A percentile compares a stretch with the other conserved stretches of the same genome.
Conservation (phyloP, 2,888 invertebrate genomes). For the Stenolophus ochropezus region DNA sequence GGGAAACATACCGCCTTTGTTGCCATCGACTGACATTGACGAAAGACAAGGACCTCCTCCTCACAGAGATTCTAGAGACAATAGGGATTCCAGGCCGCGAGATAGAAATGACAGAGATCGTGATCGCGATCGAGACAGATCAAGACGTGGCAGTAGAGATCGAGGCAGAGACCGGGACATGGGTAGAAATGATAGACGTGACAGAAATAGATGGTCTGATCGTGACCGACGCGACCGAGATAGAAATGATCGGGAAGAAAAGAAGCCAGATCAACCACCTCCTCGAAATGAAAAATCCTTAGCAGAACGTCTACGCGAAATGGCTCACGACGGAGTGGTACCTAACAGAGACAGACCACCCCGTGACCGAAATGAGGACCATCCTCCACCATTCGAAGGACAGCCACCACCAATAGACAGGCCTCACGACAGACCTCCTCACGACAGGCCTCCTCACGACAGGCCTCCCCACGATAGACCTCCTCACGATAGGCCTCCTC, state of each 20-base stretch:
- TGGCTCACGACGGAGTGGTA: slow-evolving; percentile 65
- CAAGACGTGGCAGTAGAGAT: slow-evolving; percentile 68
- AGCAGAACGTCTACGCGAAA: slow-evolving; percentile 68
- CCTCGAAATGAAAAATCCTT: slow-evolving; percentile 67
- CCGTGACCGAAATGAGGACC: slow-evolving; percentile 59
- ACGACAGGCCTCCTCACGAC: slow-evolving; percentile 61
- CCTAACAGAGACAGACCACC: slow-evolving; percentile 61
- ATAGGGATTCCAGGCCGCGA: slow-evolving; percentile 65
- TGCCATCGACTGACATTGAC: slow-evolving; percentile 62
- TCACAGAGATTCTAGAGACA: slow-evolving; percentile 63
- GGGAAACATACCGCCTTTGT: slow-evolving; percentile 62
- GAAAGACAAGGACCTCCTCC: slow-evolving; percentile 41
- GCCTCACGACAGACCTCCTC: not conserved
- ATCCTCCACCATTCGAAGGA: slow-evolving; percentile 67
- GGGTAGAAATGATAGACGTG: slow-evolving; percentile 64
- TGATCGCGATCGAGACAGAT: slow-evolving; percentile 67
- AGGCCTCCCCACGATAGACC: not conserved
- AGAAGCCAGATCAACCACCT: slow-evolving; percentile 51
- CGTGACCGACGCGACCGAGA: slow-evolving; percentile 64
- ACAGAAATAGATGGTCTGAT: slow-evolving; percentile 65
- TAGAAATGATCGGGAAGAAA: slow-evolving; percentile 63
- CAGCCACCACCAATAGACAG: slow-evolving; percentile 57
- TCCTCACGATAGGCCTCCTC: no score
- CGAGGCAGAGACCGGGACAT: slow-evolving; percentile 67
- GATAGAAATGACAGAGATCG: slow-evolving; percentile 67